Base-by-base conservation (phyloP, 1,140 invertebrate genomes). In the Hyphantria cunea region DNA sequence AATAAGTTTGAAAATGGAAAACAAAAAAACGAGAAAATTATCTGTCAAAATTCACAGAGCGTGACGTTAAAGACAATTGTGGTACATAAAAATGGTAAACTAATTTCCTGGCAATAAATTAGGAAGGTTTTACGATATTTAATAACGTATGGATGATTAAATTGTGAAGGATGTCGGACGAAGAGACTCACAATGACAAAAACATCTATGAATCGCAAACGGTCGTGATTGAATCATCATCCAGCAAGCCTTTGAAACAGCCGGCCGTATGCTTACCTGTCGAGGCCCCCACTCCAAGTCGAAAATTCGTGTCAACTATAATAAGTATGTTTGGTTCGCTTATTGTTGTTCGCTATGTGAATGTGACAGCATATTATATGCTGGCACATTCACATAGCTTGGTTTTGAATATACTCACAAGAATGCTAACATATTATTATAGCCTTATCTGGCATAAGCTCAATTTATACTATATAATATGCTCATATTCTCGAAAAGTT, bases 11-110 rank as follows among this genome's bases (percentile, higher is more conserved):
- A 86, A 86, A 79, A 81, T 84, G 65, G 86, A 89, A 86, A 71
- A 68, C 66, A 55, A 33, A 11, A 56, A 70, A 86, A 39, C 70
- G 80, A 80, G 53, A 75, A 82, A 78, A 49, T 69, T 61, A 66
- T 48, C 69, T 82, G 84, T 89, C 86, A 86, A 87, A 86, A 85
- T 86, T 70, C 80, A 73, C 70, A 79, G 76, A 80, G 64, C 71
- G 84, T 86, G 84, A 89, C 84, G 70, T 84, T 79, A 80, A 59
- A 76, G 66, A 68, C 66, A 76, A 82, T 82, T 81, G 68, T 79
- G 77, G 61, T 75, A 79, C 75, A 59, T 64, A 72, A 80, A 74
- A 68, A 79, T 82, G 79, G 71, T 76, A 69, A 64, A 56, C 60
- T 64, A 70, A 70, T 75, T 74, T 76, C 71, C 64, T 70, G 64